Base-by-base conservation (phyloP, 2,888 invertebrate species). In the Notodonta dromedarius region DNA sequence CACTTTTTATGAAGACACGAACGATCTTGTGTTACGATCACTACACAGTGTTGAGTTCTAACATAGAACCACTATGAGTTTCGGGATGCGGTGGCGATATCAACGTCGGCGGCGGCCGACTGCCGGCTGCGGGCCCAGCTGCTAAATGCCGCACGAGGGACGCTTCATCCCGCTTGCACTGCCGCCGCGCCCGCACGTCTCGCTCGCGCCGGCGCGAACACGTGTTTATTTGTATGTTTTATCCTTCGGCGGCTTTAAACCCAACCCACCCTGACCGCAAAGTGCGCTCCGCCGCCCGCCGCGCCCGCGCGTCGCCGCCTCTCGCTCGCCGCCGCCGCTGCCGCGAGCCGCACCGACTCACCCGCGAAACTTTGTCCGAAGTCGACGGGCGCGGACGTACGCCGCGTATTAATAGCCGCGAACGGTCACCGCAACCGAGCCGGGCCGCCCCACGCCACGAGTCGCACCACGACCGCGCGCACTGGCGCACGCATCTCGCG, bases 201-300 rank as follows among this genome's bases (percentile, higher is more conserved):
- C 94, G 87, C 91, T 94, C 94, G 94, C 94, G 94, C 94, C 94
- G 94, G 92, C 93, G 93, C 93, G 94, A 94, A 94, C 94, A 94
- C 94, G 93, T 94, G 94, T 95, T 94, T 94, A 93, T 93, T 93
- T 93, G 94, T 93, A 93, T 94, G 92, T 94, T 94, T 92, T 94
- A 90, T 95, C 95, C 95, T 95, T 94, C 94, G 94, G 94, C 94
- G 94, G 94, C 94, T 94, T 94, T 94, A 94, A 93, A 95, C 95
- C 95, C 95, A 93, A 94, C 95, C 95, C 95, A 94, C 94, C 91
- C 90, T 91, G 94, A 95, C 95, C 95, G 94, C 95, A 95, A 94
- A 94, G 94, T 93, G 90, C 94, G 92, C 92, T 90, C 91, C 89
- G 87, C 90, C 91, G 87, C 93, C 93, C 92, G 89, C 94, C 94